Base-by-base conservation (phyloP, 2,113 vertebrate species). In the Todiramphus chloris region DNA sequence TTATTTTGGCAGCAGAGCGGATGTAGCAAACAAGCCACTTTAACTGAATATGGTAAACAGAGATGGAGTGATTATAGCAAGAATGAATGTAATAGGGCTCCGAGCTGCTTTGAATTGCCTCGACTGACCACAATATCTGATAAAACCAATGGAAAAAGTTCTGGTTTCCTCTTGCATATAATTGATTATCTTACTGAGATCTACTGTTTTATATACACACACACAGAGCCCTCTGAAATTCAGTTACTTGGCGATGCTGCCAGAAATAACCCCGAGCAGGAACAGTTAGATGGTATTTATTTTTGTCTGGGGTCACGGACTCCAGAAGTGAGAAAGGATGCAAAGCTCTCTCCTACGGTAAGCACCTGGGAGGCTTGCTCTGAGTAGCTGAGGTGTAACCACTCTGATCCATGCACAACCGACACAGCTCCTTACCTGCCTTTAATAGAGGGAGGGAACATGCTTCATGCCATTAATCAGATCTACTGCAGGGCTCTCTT, bases 81-180 rank as follows among this genome's bases (percentile, higher is more conserved):
- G 97, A 98, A 97, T 98, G 98, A 98, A 98, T 94, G 98, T 96
- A 98, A 98, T 94, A 97, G 95, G 96, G 97, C 97, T 96, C 93
- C 20, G 96, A 97, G 97, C 93, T 98, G 91, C 97, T 98, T 94
- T 97, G 98, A 98, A 98, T 98, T 98, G 97, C 98, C 97, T 98
- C 50, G 37, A 97, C 97, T 96, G 96, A 97, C 98, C 98, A 95
- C 98, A 98, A 97, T 95, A 98, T 98, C 98, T 98, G 98, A 99
- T 99, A 99, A 98, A 98, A 98, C 97, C 98, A 97, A 97, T 99
- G 98, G 98, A 98, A 99, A 98, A 98, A 98, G 87, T 97, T 98
- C 97, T 98, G 98, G 98, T 98, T 99, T 99, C 98, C 98, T 98
- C 98, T 98, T 98, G 97, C 97, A 98, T 98, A 97, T 98, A 98